These are phyloP conservation scores for Anniella stebbinsi DNA, from an alignment of 2,797 vertebrate genomes.

Conservation along the genomic window DNA sequence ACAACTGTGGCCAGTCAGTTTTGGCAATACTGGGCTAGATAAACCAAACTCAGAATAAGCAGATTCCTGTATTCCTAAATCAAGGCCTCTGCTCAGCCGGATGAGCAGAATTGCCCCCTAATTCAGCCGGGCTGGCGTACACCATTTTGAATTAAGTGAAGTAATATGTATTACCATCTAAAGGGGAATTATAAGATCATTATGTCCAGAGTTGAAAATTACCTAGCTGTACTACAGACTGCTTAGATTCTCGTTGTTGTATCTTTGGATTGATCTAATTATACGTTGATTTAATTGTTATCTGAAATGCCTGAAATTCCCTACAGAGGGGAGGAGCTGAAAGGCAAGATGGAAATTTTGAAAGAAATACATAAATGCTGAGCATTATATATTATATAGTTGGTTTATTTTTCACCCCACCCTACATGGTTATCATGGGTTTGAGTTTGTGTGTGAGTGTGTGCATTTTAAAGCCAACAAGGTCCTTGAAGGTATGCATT, in stretches of 20 bases:
- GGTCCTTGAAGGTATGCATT: background rate
- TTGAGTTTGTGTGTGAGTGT: too few species aligned
- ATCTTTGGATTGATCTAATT: conserved; percentile 14
- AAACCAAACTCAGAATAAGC: too few species aligned
- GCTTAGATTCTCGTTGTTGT: background rate
- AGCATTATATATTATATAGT: background rate
- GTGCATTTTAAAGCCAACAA: background rate
- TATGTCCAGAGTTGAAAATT: background rate
- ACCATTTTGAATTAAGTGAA: too few species aligned
- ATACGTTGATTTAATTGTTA: background rate
- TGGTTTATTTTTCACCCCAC: background rate
- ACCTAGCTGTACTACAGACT: background rate
- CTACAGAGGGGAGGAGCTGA: background rate
- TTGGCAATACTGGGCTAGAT: too few species aligned
- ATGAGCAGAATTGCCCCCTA: too few species aligned
- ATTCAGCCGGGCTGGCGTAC: too few species aligned
- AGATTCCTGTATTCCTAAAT: too few species aligned
- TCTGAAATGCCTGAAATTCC: background rate
- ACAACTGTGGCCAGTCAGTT: too few species aligned
- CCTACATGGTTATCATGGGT: background rate
- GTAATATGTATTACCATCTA: too few species aligned
- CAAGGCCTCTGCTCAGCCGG: too few species aligned
- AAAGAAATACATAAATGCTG: background rate
- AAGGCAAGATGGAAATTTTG: too few species aligned
- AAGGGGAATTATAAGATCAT: too few species aligned